Conservation (phyloP, 2,113 vertebrate genomes). For the Anguilla japonica region DNA sequence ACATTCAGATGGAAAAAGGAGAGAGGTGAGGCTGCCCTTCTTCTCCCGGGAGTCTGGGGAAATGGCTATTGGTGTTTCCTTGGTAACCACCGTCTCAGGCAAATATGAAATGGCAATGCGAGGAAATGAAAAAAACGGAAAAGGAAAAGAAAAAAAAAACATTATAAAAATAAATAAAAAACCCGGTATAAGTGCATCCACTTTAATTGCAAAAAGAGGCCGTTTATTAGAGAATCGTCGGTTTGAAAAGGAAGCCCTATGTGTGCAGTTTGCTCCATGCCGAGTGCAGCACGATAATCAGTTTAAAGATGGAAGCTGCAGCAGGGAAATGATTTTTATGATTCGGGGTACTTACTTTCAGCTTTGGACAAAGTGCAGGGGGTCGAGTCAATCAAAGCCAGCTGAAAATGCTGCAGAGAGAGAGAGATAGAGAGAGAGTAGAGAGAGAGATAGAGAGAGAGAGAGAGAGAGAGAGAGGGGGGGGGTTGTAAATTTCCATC, state of each 20-base stretch:
- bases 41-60: neutral
- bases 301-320: neutral
- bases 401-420: slow-evolving; percentile 91
- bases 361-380: slow-evolving; percentile 98
- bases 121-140: slow-evolving; percentile 9
- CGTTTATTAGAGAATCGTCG: neutral
- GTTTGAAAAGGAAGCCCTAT: neutral
- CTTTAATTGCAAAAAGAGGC: neutral
- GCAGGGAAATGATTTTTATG: neutral
- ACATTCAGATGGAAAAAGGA: neutral
- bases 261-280: neutral
- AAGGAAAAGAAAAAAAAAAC: slow-evolving; percentile 23
- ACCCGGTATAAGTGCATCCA: neutral
- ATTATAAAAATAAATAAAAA: neutral
- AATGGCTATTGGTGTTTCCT: slow-evolving; percentile 59
- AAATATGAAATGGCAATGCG: slow-evolving; percentile 33
- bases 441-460: slow-evolving; percentile 15
- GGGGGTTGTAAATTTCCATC: too few species aligned
- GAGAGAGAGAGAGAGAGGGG: too few species aligned
- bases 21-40: neutral
- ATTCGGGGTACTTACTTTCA: slow-evolving; percentile 88
- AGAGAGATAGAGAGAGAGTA: slow-evolving; percentile 32
- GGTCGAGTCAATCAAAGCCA: slow-evolving; percentile 98
- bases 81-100: slow-evolving; percentile 60
- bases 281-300: neutral